These are phyloP conservation scores for Adrianichthys oophorus DNA, from an alignment of 2,797 vertebrate species.

Conservation along the genomic window DNA sequence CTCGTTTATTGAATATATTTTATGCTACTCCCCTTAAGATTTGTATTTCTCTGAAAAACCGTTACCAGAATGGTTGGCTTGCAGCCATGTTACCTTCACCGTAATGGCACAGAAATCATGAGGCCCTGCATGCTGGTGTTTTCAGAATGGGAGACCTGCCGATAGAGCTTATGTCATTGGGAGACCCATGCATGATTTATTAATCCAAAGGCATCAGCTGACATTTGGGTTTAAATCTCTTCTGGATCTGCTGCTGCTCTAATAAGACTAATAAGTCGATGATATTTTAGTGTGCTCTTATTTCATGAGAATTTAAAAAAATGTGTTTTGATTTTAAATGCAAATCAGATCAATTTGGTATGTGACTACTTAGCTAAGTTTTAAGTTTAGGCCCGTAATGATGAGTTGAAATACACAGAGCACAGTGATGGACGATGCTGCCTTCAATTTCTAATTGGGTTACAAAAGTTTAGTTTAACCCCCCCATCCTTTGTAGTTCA, in stretches of 20 bases:
- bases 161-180: slow-evolving; percentile 2
- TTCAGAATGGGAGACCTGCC: slow-evolving; percentile 17
- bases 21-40: too few species aligned
- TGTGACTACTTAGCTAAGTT: too few species aligned
- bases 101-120: slow-evolving; percentile 3
- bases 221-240: slow-evolving; percentile 7
- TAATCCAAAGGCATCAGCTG: slow-evolving; percentile 32
- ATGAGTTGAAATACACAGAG: too few species aligned
- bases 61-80: slow-evolving; percentile 1
- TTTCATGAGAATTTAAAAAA: background rate
- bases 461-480: too few species aligned
- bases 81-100: slow-evolving; percentile 9
- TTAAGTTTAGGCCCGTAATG: too few species aligned
- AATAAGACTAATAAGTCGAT: slow-evolving; percentile 2
- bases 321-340: too few species aligned
- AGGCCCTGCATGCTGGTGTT: slow-evolving; percentile 14
- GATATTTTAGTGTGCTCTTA: slow-evolving; percentile 1
- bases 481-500: too few species aligned
- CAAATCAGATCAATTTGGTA: too few species aligned
- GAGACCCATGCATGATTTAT: slow-evolving; percentile 25
- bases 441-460: too few species aligned
- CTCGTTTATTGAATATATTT: background rate
- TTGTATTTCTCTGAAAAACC: background rate
- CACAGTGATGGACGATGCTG: too few species aligned
- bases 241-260: slow-evolving; percentile 9